phyloP scores from a whole-genome alignment of 2,113 vertebrate genomes.

The Elachura formosa region DNA sequence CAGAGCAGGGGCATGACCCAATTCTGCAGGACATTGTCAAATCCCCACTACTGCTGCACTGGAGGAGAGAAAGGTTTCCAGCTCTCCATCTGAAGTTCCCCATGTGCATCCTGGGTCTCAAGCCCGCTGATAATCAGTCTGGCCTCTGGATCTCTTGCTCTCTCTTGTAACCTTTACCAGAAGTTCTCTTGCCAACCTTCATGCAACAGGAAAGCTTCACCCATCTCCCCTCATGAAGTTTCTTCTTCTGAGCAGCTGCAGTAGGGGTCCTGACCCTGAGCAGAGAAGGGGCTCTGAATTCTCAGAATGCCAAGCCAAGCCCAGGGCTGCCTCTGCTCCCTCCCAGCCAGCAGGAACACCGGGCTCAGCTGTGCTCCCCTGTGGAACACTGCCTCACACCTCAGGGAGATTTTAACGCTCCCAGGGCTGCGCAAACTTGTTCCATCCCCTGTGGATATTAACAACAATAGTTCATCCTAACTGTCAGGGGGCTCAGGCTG shows the following conservation, averaged over 20 bases:
- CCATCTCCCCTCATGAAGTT: neutral
- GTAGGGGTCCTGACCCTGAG: neutral
- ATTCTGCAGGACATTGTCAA: accelerated
- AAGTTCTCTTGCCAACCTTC: neutral
- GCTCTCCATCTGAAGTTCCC: neutral
- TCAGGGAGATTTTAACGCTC: neutral
- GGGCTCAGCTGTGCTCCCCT: neutral
- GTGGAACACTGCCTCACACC: too few relatives aligned
- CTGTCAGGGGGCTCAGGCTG: neutral
- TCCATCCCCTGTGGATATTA: neutral
- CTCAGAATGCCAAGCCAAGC: neutral
- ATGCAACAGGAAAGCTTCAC: neutral
- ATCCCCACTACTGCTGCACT: neutral
- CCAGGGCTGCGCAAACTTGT: neutral
- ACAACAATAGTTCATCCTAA: neutral
- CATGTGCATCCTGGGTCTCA: neutral
- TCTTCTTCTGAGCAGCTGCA: neutral
- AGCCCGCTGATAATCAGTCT: neutral
- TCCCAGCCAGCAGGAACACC: neutral
- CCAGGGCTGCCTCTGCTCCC: neutral
- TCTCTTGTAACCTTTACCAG: neutral
- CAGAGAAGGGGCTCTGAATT: neutral
- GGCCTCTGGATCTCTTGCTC: neutral
- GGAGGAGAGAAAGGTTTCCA: neutral
- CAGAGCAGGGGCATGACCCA: neutral